Base-by-base conservation (phyloP, 2,888 invertebrate genomes). In the Spatulosminthurus flaviceps region DNA sequence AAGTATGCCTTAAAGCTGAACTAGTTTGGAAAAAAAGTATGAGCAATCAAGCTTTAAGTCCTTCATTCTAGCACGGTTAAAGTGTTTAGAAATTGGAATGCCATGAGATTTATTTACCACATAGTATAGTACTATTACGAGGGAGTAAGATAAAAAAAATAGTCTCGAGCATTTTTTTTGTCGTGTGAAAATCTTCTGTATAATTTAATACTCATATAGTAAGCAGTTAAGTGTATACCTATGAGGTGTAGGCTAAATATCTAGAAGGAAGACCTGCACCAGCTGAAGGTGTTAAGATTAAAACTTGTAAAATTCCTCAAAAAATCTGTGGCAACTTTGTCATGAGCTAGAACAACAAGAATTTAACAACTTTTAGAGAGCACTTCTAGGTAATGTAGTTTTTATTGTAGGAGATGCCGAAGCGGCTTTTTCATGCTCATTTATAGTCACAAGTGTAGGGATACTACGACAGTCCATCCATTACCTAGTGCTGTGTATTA, bases 231-330 rank as follows among this genome's bases (percentile, higher is more conserved):
- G n/a, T n/a, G n/a, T n/a, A n/a, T n/a, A n/a, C n/a, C n/a, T n/a
- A n/a, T n/a, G n/a, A n/a, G n/a, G n/a, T n/a, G n/a, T n/a, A n/a
- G n/a, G n/a, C n/a, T n/a, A n/a, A n/a, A n/a, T n/a, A n/a, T n/a
- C n/a, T n/a, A n/a, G n/a, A 67, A 9, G 11, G 2, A 5, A 64
- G 22, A 19, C 22, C 22, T 61, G 61, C 19, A 61, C n/a, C 24
- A n/a, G 21, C 5, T 24, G 24, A 28, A 61, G 61, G 61, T 74
- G 61, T 28, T 61, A 74, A 73, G 73, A 73, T 26, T 73, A 73
- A 73, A 73, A 60, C 73, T 73, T 71, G 71, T 71, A 74, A 73
- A 61, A 74, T 74, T 74, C 72, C 74, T 74, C 74, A 74, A 74
- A 74, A n/a, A 74, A 74, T 74, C 61, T 74, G 64, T 74, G 74